A percentile compares a stretch with the other conserved stretches of the same genome.
Conservation (phyloP, 2,888 invertebrate genomes). For the Villa cingulata region DNA sequence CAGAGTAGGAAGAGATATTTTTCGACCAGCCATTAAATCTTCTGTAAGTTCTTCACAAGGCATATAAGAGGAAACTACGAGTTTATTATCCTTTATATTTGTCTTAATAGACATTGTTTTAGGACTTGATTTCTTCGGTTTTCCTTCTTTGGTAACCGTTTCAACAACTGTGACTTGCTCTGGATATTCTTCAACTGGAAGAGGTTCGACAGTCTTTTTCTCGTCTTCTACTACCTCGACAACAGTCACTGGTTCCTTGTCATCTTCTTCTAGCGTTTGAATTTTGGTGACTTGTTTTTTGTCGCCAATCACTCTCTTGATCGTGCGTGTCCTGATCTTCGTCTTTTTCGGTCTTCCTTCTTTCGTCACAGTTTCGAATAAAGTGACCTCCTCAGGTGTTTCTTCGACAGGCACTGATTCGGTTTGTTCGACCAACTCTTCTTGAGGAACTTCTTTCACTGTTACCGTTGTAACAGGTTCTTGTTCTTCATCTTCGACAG, state of each 20-base stretch:
- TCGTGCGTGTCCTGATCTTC: conserved; percentile 21
- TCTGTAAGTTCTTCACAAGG: too few relatives aligned
- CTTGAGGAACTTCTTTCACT: conserved; percentile 20
- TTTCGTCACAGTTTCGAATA: conserved; percentile 21
- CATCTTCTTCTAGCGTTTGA: conserved; percentile 30
- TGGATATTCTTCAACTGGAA: conserved; percentile 25
- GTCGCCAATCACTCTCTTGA: conserved; percentile 20
- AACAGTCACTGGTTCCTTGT: conserved; percentile 26
- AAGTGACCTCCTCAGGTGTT: conserved; percentile 21
- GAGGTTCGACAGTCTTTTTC: too few relatives aligned
- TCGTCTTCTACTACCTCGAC: conserved; percentile 18
- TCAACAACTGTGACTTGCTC: conserved; percentile 19
- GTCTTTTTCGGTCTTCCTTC: conserved; percentile 21
- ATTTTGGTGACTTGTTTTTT: conserved; percentile 35
- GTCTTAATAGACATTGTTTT: conserved; percentile 24
- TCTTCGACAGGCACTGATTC: conserved; percentile 23
- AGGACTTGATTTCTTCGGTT: conserved; percentile 20
- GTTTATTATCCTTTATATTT: too few relatives aligned
- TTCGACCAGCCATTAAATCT: conserved; percentile 17
- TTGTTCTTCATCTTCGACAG: conserved; percentile 22
- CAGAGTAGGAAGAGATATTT: too few relatives aligned
- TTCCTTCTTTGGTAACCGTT: conserved; percentile 13
- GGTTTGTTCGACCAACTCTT: conserved; percentile 11
- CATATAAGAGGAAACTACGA: too few relatives aligned
- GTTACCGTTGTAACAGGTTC: conserved; percentile 24